phyloP scores from a whole-genome alignment of 2,113 vertebrate species.

The Hippoglossus stenolepis region DNA sequence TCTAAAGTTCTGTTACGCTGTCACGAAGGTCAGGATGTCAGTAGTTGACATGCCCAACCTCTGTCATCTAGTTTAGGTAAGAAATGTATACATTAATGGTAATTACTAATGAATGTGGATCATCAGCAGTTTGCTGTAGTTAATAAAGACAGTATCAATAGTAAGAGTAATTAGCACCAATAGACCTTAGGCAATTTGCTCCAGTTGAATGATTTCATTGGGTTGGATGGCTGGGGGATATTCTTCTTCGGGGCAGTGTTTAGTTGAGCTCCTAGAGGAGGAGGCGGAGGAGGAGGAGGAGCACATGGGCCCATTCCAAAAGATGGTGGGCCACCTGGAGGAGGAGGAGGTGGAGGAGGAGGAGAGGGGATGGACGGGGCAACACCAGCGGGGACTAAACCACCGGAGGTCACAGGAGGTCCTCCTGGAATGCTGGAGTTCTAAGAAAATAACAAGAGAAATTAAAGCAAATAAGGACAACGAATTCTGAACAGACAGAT shows the following conservation, averaged over 20 bases:
- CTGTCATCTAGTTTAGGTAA: no score
- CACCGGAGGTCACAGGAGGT: conserved; percentile 80
- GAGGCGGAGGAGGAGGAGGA: conserved; percentile 83
- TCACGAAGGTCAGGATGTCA: no score
- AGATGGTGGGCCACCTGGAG: conserved; percentile 75
- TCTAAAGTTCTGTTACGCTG: no score
- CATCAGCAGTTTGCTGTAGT: no score
- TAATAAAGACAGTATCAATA: no score
- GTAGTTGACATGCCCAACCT: no score
- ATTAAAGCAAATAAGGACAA: not conserved
- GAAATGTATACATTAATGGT: no score
- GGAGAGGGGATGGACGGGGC: conserved; percentile 50
- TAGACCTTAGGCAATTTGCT: conserved; percentile 92
- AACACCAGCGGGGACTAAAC: conserved; percentile 50
- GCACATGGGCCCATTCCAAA: conserved; percentile 74
- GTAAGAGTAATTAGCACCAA: not conserved
- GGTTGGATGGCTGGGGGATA: conserved; percentile 89
- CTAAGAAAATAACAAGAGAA: conserved; percentile 32
- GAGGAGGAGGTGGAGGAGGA: conserved; percentile 78
- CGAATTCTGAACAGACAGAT: not conserved
- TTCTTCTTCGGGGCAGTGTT: conserved; percentile 86
- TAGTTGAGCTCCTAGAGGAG: conserved; percentile 85
- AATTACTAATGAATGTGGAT: no score
- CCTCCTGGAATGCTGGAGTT: conserved; percentile 87
- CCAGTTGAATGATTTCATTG: conserved; percentile 99